Conservation (phyloP, 2,888 invertebrate genomes). For the Lasioglossum morio region DNA sequence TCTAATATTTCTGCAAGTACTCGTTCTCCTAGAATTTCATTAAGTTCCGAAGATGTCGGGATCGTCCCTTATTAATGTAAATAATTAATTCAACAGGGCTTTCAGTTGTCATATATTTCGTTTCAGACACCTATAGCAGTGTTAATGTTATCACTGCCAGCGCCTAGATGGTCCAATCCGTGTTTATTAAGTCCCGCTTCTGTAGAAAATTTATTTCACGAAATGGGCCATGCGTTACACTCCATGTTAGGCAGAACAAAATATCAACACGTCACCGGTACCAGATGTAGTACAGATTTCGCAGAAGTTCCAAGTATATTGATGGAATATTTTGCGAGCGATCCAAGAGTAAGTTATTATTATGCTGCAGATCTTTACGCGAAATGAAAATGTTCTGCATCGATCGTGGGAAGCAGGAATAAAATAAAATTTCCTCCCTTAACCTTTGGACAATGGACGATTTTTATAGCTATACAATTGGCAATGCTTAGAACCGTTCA, state of each 20-base stretch:
- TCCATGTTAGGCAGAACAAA: slow-evolving; percentile 98
- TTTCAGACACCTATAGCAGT: slow-evolving; percentile 94
- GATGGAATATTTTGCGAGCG: slow-evolving; percentile 98
- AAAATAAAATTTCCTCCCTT: too few relatives aligned
- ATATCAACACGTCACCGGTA: slow-evolving; percentile 99
- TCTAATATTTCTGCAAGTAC: not conserved
- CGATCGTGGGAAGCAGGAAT: too few relatives aligned
- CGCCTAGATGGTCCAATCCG: slow-evolving; percentile 91
- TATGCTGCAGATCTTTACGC: too few relatives aligned
- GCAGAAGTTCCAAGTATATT: slow-evolving; percentile 99
- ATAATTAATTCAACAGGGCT: not conserved
- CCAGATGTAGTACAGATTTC: slow-evolving; percentile 98
- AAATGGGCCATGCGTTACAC: slow-evolving; percentile 99
- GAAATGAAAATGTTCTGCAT: too few relatives aligned
- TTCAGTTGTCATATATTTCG: not conserved
- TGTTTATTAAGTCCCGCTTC: slow-evolving; percentile 93
- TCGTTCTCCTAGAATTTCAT: not conserved
- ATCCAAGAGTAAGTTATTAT: slow-evolving; percentile 88
- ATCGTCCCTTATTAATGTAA: not conserved
- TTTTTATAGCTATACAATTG: too few relatives aligned
- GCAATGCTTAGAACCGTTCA: too few relatives aligned
- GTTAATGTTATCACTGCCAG: slow-evolving; percentile 94
- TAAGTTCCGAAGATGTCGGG: not conserved
- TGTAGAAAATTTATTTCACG: slow-evolving; percentile 99
- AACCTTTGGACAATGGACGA: too few relatives aligned